Evolutionary conservation across 2,113 vertebrate genomes (phyloP).

Genomic region (Amphiprion percula): DNA sequence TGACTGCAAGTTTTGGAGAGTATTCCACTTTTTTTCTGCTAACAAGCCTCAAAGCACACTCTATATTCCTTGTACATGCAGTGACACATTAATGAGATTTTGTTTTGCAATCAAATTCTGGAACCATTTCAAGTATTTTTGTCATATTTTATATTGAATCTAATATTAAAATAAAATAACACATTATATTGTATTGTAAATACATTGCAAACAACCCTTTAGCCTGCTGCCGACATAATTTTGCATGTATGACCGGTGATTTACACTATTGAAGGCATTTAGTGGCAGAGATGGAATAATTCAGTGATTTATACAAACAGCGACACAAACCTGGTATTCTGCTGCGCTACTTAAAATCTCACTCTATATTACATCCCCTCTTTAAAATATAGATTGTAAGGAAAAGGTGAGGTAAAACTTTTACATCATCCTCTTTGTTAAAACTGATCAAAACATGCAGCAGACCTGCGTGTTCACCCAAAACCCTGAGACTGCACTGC

Average conservation of each 20-base stretch:
- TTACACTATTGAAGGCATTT: conserved; percentile 1
- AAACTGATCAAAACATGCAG: conserved; percentile 23
- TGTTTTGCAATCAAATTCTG: background rate
- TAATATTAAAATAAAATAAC: too few species aligned
- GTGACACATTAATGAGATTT: background rate
- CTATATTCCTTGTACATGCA: too few species aligned
- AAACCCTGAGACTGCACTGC: conserved; percentile 89
- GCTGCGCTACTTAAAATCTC: background rate
- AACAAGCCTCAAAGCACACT: too few species aligned
- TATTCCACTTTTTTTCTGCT: too few species aligned
- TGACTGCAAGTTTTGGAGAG: too few species aligned
- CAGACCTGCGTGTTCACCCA: conserved; percentile 46
- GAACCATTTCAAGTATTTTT: background rate
- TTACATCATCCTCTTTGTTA: conserved; percentile 55
- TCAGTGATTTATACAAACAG: conserved; percentile 10
- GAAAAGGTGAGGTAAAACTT: conserved; percentile 54
- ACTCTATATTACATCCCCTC: background rate
- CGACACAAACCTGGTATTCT: background rate
- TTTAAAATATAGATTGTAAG: conserved; percentile 24
- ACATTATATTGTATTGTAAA: background rate
- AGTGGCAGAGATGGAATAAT: background rate
- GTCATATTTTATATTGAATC: background rate
- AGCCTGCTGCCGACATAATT: background rate
- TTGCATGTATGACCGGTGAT: background rate
- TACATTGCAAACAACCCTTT: background rate